Base-by-base conservation (phyloP, 1,140 invertebrate species). In the Drosophila tsacasi region DNA sequence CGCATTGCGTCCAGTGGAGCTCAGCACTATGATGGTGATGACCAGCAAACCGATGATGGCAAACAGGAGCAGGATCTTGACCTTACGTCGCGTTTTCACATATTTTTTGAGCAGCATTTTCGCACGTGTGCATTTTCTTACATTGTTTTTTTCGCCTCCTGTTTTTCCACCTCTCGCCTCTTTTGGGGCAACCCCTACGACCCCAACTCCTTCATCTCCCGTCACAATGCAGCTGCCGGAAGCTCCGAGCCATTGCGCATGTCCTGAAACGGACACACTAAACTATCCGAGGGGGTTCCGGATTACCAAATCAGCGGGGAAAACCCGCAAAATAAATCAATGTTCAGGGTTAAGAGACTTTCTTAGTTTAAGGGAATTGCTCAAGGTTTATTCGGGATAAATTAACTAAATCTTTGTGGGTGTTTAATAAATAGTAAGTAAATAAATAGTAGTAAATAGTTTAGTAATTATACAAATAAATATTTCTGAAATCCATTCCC, bases 91-190 rank as follows among this genome's bases (percentile, higher is more conserved):
- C 71, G 85, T 92, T 91, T 92, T 92, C 30, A 92, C 76, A 76
- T 92, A 92, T 63, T 92, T 92, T 79, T 92, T 92, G 0, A 92
- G 65, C 76, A 92, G 63, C 91, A 92, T 92, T 89, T 91, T 87
- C 47, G 76, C 82, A 74, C 61, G 35, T 76, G 57, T 78, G 75
- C 75, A 73, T 65, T 83, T 83, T 64, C 75, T 89, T 75, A 84
- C 85, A 89, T 89, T 84, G 67, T 74, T 54, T 59, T 59, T 59
- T 81, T 65, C 46, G 21, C 44, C 46, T 65, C 54, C 63, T 57
- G 59, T 50, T 67, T 75, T 81, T 71, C 50, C 58, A 7, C 50
- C 25, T 52, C 27, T n/a, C n/a, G n/a, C n/a, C 50, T 30, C n/a
- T 37, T 72, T 61, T 65, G 30, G n/a, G 21, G 25, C 63, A 52